phyloP scores from a whole-genome alignment of 2,888 invertebrate genomes.

The Amblyteles armatorius region DNA sequence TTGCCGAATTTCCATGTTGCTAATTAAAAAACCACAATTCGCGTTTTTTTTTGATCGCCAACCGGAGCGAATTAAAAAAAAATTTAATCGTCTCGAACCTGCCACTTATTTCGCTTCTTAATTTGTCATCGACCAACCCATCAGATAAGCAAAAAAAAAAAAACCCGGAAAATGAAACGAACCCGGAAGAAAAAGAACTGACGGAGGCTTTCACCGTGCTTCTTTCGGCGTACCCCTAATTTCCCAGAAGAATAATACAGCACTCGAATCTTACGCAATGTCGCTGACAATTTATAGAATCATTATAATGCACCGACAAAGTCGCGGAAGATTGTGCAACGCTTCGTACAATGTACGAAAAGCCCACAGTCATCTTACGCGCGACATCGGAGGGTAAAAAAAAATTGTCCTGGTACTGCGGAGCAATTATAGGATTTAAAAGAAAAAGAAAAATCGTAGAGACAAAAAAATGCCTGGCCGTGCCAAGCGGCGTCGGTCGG shows the following conservation, averaged over 20 bases:
- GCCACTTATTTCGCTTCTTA: no score
- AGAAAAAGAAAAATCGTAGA: background rate
- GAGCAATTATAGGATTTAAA: background rate
- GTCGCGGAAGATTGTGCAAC: background rate
- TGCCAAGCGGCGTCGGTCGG: background rate
- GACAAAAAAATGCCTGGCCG: background rate
- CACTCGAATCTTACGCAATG: background rate
- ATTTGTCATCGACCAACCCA: no score
- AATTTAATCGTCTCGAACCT: no score
- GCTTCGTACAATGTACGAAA: background rate
- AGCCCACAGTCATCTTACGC: background rate
- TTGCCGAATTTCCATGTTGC: no score
- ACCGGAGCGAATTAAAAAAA: no score
- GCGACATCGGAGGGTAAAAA: background rate
- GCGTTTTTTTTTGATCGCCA: no score
- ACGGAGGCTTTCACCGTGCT: no score
- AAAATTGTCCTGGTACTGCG: background rate
- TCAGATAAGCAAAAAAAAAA: no score
- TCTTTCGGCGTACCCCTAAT: background rate
- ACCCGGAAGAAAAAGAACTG: no score
- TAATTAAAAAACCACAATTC: no score
- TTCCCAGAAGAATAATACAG: background rate
- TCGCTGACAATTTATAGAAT: background rate
- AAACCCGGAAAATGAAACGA: no score
- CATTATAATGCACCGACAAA: background rate